These are phyloP conservation scores for Baronia brevicornis DNA, from an alignment of 2,888 invertebrate genomes.

Conservation along the genomic window DNA sequence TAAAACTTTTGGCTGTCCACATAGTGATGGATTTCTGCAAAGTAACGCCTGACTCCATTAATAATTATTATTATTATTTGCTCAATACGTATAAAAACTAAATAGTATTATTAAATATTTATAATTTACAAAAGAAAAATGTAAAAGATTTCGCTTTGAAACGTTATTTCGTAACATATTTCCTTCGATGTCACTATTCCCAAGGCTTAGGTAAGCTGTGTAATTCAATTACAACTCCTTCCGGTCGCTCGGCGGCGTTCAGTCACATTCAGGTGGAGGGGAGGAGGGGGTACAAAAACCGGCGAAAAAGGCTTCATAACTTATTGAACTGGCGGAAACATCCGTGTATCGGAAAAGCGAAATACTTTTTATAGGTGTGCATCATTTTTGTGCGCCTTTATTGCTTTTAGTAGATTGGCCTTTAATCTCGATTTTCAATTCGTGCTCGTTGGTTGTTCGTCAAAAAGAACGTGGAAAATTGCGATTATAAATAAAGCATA, in stretches of 20 bases:
- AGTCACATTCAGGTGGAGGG: conserved; percentile 5
- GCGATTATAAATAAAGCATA: too few relatives aligned
- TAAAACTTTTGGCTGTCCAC: too few relatives aligned
- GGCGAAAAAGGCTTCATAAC: conserved; percentile 47
- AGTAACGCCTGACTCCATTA: too few relatives aligned
- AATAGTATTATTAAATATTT: too few relatives aligned
- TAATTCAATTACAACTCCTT: conserved; percentile 63
- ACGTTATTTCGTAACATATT: too few relatives aligned
- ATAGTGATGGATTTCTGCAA: too few relatives aligned
- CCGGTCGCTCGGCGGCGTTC: conserved; percentile 22
- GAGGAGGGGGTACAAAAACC: conserved; percentile 43
- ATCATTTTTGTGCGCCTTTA: conserved; percentile 7
- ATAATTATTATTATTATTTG: too few relatives aligned
- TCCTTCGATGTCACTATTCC: conserved; percentile 24
- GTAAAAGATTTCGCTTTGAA: too few relatives aligned
- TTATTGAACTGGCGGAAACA: conserved; percentile 22
- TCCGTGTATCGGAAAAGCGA: conserved; percentile 13
- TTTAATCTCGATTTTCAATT: conserved; percentile 13
- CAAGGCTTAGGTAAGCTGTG: conserved; percentile 35
- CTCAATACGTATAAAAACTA: too few relatives aligned
- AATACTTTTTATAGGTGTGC: conserved; percentile 12
- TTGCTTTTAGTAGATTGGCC: conserved; percentile 7
- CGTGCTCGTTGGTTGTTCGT: conserved; percentile 1
- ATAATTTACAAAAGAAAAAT: too few relatives aligned
- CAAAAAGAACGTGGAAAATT: too few relatives aligned